Evolutionary conservation across 2,113 vertebrate species (phyloP).

Genomic region (Orientallactaga bullata): DNA sequence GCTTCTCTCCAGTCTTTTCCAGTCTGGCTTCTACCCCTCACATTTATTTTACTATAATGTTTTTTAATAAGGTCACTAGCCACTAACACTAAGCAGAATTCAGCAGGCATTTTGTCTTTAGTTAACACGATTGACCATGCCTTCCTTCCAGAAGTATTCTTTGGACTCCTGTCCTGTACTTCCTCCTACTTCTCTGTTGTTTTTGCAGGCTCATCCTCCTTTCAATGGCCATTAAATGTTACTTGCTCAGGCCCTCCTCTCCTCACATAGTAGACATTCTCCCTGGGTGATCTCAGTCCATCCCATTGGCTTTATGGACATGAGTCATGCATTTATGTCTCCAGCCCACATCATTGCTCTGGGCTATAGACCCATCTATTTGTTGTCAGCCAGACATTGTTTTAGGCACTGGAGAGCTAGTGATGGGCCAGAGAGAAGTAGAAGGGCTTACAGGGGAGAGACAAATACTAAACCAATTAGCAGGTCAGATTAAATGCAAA

Average conservation of each 20-base stretch:
- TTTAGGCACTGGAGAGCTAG: background rate
- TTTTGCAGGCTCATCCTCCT: constrained; percentile 46
- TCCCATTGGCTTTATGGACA: background rate
- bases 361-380: background rate
- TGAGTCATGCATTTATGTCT: constrained; percentile 47
- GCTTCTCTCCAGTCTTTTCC: background rate
- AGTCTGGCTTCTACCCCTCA: background rate
- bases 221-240: constrained; percentile 39
- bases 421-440: background rate
- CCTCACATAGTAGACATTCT: constrained; percentile 25
- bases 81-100: background rate
- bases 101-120: constrained; percentile 2
- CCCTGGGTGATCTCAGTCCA: background rate
- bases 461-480: background rate
- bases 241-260: background rate
- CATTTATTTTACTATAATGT: background rate
- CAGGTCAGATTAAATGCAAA: background rate
- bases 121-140: background rate
- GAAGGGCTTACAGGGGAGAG: background rate
- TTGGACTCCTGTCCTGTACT: background rate
- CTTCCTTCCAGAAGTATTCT: background rate
- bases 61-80: background rate
- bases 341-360: background rate
- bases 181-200: constrained; percentile 28
- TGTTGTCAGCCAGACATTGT: constrained; percentile 24